Conservation (phyloP, 2,888 invertebrate genomes). For the Falcaria lacertinaria region DNA sequence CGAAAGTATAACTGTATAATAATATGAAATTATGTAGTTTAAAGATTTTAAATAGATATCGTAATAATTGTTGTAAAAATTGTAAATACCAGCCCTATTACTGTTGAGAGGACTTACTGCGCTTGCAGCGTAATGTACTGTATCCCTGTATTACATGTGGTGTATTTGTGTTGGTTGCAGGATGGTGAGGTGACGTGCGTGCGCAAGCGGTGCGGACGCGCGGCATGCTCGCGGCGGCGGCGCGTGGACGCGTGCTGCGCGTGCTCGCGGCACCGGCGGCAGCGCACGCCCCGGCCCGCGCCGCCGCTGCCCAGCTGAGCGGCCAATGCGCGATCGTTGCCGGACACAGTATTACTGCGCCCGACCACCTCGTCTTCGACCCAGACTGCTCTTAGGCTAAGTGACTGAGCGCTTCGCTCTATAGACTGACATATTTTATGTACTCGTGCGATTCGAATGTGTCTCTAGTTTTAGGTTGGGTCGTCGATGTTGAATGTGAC, state of each 20-base stretch:
- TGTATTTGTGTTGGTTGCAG: conserved; percentile 61
- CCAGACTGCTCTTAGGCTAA: conserved; percentile 71
- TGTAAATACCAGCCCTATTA: too few species aligned
- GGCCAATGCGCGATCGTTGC: conserved; percentile 12
- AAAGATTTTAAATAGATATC: too few species aligned
- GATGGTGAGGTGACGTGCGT: conserved; percentile 90
- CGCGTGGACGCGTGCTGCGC: conserved; percentile 81
- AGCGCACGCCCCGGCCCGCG: conserved; percentile 43
- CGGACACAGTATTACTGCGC: conserved; percentile 31
- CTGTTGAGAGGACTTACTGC: too few species aligned
- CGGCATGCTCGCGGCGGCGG: conserved; percentile 80
- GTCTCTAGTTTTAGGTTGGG: conserved; percentile 55
- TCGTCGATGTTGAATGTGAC: conserved; percentile 17
- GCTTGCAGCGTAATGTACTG: too few species aligned
- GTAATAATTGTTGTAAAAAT: too few species aligned
- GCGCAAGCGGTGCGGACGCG: conserved; percentile 88
- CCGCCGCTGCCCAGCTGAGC: conserved; percentile 51
- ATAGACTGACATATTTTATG: conserved; percentile 75
- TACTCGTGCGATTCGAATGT: conserved; percentile 71
- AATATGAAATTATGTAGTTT: too few species aligned
- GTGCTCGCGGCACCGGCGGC: conserved; percentile 78
- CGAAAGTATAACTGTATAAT: too few species aligned
- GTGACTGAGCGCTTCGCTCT: conserved; percentile 66
- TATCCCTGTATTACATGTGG: conserved; percentile 27
- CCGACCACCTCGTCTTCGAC: conserved; percentile 42